Evolutionary conservation across 2,888 invertebrate species (phyloP).

Genomic region (Diarsia mendica): DNA sequence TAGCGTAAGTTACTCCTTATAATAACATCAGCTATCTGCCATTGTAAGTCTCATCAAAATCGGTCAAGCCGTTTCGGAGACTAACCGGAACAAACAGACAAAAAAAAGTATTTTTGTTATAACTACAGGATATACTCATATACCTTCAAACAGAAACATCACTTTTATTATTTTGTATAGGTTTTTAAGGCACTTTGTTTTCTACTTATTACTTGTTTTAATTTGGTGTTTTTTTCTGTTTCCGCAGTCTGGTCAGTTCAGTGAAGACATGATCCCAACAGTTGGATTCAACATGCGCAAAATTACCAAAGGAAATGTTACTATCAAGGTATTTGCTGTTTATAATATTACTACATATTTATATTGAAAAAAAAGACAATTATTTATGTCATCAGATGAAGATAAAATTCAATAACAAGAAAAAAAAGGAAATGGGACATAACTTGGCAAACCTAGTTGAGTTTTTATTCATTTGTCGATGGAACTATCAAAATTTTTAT

Average conservation of each 20-base stretch:
- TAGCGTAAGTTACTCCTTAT: too few relatives aligned
- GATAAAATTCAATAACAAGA: neutral
- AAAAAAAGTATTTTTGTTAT: too few relatives aligned
- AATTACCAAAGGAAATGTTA: slow-evolving; percentile 99
- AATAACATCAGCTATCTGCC: too few relatives aligned
- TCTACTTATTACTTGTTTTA: neutral
- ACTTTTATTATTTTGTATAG: neutral
- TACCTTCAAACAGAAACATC: too few relatives aligned
- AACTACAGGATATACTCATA: too few relatives aligned
- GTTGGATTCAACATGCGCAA: slow-evolving; percentile 99
- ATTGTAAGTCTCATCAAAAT: too few relatives aligned
- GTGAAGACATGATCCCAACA: slow-evolving; percentile 99
- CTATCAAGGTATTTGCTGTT: slow-evolving; percentile 94
- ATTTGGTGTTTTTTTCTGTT: slow-evolving; percentile 15
- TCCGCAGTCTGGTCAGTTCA: slow-evolving; percentile 98
- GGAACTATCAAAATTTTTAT: neutral
- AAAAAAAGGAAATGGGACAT: neutral
- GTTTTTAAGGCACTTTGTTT: neutral
- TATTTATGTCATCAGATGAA: neutral
- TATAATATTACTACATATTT: neutral
- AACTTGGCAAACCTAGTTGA: neutral
- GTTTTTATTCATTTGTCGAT: neutral
- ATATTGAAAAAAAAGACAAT: neutral
- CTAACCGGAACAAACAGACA: too few relatives aligned
- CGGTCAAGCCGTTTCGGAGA: too few relatives aligned